Evolutionary conservation across 2,113 vertebrate species (phyloP).

Genomic region (Thalassoma bifasciatum): DNA sequence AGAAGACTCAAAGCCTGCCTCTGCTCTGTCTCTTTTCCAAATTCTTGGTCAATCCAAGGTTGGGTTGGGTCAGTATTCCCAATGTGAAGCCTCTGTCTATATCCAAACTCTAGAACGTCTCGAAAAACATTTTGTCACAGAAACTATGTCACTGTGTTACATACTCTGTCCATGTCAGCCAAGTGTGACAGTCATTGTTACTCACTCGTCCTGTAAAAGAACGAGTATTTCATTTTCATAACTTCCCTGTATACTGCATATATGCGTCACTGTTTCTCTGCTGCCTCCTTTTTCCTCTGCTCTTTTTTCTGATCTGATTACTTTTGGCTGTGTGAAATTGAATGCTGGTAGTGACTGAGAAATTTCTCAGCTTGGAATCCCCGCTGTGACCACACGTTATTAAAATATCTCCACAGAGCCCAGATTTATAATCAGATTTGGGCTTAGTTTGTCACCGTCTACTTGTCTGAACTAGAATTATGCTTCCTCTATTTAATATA

Average conservation of each 20-base stretch:
- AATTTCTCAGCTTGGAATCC: slow-evolving; percentile 54
- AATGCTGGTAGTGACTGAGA: slow-evolving; percentile 45
- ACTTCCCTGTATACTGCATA: too few species aligned
- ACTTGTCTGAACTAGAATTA: not conserved
- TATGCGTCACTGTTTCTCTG: slow-evolving; percentile 16
- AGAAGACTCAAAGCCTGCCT: not conserved
- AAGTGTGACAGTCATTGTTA: too few species aligned
- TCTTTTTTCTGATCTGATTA: slow-evolving; percentile 50
- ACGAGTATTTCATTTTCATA: too few species aligned
- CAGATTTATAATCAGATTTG: slow-evolving; percentile 22
- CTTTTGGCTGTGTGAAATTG: slow-evolving; percentile 62
- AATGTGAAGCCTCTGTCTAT: not conserved
- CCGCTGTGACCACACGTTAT: slow-evolving; percentile 57
- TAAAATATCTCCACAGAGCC: slow-evolving; percentile 4
- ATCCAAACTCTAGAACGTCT: too few species aligned
- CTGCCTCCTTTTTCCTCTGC: slow-evolving; percentile 4
- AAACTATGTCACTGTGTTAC: not conserved
- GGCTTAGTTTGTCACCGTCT: not conserved
- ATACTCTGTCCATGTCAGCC: not conserved
- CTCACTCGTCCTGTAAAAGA: too few species aligned
- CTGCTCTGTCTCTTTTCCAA: not conserved
- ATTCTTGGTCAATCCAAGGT: not conserved
- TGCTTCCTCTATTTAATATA: not conserved
- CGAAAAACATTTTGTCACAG: too few species aligned
- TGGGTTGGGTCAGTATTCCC: not conserved